Evolutionary conservation across 2,797 vertebrate species (phyloP), one percentile per base, ranked within the genome.

Genomic region (Chlorospingus semifuscus): DNA sequence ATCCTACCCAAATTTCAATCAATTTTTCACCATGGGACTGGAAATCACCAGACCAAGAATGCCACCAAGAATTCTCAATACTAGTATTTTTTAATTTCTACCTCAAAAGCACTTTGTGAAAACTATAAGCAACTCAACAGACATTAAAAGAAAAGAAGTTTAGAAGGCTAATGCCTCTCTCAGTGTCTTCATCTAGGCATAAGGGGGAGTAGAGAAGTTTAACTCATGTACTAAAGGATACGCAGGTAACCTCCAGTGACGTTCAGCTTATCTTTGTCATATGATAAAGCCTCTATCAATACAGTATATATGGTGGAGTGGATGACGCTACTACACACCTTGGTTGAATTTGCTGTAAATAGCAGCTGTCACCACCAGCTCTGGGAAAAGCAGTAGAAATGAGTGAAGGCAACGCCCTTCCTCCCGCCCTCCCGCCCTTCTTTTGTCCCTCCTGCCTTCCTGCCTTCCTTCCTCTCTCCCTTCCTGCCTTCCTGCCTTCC

Each of bases 1-100:
- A 63, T 93, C 34, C 87, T 79, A 20, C 29, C 52, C 46, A 95
- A 90, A 84, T 96, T 94, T 92, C 82, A 42, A 55, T n/a, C 2
- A 44, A 13, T 19, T 81, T 70, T 75, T 91, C 64, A 56, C 83
- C 44, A 78, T 22, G 24, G 39, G 41, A 76, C 44, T 93, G 39
- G 21, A 94, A 64, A 42, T 74, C 71, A 65, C 92, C 89, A 87
- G 42, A 74, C 1, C 21, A 64, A 64, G 37, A 34, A 52, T 36
- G 61, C 30, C 41, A 53, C 1, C 4, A 80, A 91, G 72, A 94
- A 83, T 90, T 93, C 83, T n/a, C 23, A n/a, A 26, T 47, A 37
- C 8, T 68, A 34, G 7, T 21, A 24, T 41, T 24, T 63, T 37
- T n/a, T 0, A n/a, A 41, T 44, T 59, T 78, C 9, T 72, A 50